Conservation (phyloP, 2,888 invertebrate genomes). For the Metellina segmentata region DNA sequence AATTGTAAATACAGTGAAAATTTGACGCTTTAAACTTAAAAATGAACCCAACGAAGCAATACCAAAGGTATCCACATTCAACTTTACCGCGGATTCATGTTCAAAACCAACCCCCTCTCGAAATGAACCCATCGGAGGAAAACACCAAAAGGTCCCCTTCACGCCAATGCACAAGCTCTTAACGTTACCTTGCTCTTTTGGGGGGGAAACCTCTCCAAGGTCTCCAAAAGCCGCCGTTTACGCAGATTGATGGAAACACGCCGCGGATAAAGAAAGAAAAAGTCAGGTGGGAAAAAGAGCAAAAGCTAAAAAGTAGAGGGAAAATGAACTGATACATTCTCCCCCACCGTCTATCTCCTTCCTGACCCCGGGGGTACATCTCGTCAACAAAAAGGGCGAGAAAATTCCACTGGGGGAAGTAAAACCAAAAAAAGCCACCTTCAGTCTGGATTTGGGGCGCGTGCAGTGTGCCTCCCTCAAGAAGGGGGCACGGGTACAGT, state of each 20-base stretch:
- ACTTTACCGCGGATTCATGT: too few species aligned
- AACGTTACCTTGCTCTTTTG: neutral
- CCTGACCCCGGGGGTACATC: conserved; percentile 35
- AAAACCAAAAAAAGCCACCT: neutral
- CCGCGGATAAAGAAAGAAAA: neutral
- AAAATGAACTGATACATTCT: conserved; percentile 2
- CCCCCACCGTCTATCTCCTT: conserved; percentile 15
- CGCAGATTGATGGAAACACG: neutral
- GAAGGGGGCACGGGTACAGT: conserved; percentile 51
- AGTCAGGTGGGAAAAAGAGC: neutral
- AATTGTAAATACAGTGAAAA: too few species aligned
- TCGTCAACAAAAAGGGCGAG: conserved; percentile 33
- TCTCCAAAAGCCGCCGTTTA: neutral
- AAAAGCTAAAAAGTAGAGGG: neutral
- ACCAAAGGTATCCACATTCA: too few species aligned
- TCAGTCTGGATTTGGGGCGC: neutral
- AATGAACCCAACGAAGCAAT: too few species aligned
- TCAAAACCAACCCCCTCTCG: neutral
- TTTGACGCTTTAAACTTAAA: too few species aligned
- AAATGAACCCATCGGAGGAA: neutral
- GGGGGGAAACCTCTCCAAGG: neutral
- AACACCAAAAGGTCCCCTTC: neutral
- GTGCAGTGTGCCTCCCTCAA: conserved; percentile 6
- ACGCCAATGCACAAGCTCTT: neutral
- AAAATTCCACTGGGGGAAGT: neutral